Conservation (phyloP, 1,140 invertebrate genomes). For the Hyles vespertilio region DNA sequence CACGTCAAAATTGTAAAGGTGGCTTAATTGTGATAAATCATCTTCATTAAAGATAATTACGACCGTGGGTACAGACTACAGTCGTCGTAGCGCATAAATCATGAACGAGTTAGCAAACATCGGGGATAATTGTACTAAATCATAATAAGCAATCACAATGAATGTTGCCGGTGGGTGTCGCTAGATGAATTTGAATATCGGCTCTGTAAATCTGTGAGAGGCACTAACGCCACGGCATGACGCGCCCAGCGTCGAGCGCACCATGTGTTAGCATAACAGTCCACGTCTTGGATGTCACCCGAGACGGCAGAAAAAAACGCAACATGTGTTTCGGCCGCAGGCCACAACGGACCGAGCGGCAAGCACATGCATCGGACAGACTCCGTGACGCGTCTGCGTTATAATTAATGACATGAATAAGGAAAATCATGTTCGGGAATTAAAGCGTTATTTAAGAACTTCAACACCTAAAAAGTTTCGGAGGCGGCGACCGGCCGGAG, state of each 20-base stretch:
- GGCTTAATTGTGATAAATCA: conserved; percentile 57
- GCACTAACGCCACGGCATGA: conserved; percentile 26
- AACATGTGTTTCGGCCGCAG: conserved; percentile 40
- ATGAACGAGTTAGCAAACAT: conserved; percentile 43
- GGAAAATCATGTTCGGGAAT: not conserved
- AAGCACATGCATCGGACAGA: conserved; percentile 42
- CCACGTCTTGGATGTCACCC: conserved; percentile 45
- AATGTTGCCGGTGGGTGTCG: conserved; percentile 50
- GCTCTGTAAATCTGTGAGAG: conserved; percentile 32
- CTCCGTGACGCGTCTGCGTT: conserved; percentile 22
- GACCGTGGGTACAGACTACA: conserved; percentile 30
- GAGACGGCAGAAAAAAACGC: conserved; percentile 39
- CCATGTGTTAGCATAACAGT: too few relatives aligned
- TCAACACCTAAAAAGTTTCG: not conserved
- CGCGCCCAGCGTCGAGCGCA: not conserved
- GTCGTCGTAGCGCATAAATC: conserved; percentile 33
- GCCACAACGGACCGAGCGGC: conserved; percentile 26
- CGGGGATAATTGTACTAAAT: conserved; percentile 51
- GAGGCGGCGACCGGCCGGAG: too few relatives aligned
- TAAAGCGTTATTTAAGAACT: conserved; percentile 1
- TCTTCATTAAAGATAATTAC: conserved; percentile 41
- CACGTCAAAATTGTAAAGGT: conserved; percentile 34
- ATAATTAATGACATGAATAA: conserved; percentile 16
- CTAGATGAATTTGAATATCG: conserved; percentile 49
- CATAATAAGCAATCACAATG: conserved; percentile 48